Conservation (phyloP, 2,113 vertebrate genomes). For the Desmodus rotundus region DNA sequence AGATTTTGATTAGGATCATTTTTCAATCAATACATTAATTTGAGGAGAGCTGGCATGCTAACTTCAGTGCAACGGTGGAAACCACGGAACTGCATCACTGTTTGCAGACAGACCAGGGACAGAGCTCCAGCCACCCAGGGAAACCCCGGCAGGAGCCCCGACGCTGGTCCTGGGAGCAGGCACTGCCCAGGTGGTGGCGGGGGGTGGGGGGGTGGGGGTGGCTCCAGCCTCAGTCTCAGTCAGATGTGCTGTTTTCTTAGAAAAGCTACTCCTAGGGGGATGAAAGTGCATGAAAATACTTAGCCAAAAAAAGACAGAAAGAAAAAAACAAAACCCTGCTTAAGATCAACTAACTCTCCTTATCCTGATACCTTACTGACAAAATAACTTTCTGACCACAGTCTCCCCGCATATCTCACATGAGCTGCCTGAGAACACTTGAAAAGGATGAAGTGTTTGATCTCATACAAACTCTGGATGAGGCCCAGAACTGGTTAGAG, state of each 20-base stretch:
- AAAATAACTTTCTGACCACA: neutral
- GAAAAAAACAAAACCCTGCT: too few species aligned
- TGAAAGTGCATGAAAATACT: neutral
- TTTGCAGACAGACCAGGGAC: neutral
- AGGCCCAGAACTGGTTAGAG: fast-evolving
- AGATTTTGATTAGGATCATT: neutral
- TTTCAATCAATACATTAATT: neutral
- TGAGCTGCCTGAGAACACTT: neutral
- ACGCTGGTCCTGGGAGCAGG: neutral
- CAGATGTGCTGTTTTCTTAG: neutral
- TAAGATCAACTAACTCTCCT: neutral
- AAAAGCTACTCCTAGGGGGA: neutral
- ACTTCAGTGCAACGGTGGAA: too few species aligned
- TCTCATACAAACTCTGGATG: neutral
- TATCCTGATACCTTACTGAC: neutral
- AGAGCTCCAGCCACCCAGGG: neutral
- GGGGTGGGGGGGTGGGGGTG: neutral
- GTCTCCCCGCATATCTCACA: neutral
- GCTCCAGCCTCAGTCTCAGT: neutral
- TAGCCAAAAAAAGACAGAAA: neutral
- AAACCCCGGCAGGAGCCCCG: neutral
- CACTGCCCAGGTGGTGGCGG: neutral
- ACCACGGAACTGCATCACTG: neutral
- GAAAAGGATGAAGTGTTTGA: neutral
- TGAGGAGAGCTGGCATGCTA: neutral